Evolutionary conservation across 1,140 invertebrate genomes (phyloP).

Genomic region (Drosophila orosa): DNA sequence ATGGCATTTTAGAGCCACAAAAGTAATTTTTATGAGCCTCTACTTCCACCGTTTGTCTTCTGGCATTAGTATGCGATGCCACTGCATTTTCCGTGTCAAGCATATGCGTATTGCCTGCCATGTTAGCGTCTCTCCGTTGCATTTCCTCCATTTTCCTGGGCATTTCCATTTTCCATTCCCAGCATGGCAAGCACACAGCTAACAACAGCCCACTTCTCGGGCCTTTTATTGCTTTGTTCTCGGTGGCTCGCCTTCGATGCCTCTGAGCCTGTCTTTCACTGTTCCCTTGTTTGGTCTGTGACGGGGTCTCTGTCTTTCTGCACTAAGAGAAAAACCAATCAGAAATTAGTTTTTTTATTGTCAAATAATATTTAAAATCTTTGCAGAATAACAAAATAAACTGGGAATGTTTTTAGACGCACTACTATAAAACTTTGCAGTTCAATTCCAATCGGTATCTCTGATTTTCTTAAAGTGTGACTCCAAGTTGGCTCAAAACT

Average conservation of each 20-base stretch:
- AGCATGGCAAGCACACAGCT: conserved; percentile 42
- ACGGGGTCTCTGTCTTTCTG: conserved; percentile 3
- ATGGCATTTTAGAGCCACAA: conserved; percentile 49
- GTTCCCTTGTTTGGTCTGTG: conserved; percentile 68
- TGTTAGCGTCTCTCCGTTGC: conserved; percentile 25
- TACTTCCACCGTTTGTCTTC: conserved; percentile 49
- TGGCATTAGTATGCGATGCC: conserved; percentile 64
- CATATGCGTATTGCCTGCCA: conserved; percentile 61
- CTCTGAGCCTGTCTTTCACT: conserved; percentile 47
- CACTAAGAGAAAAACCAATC: conserved; percentile 15
- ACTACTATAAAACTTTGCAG: background rate
- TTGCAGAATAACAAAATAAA: no score
- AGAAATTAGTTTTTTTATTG: background rate
- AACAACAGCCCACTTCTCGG: conserved; percentile 61
- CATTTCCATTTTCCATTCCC: conserved; percentile 58
- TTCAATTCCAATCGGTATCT: no score
- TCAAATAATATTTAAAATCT: background rate
- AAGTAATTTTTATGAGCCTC: conserved; percentile 66
- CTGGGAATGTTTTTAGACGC: background rate
- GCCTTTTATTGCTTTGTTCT: conserved; percentile 75
- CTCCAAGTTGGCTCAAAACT: background rate
- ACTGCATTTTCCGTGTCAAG: conserved; percentile 76
- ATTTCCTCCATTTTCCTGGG: conserved; percentile 74
- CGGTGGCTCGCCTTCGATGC: conserved; percentile 28
- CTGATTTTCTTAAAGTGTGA: conserved; percentile 10